These are phyloP conservation scores for Macrocentrus cingulum DNA, from an alignment of 1,140 invertebrate species.

Conservation along the genomic window DNA sequence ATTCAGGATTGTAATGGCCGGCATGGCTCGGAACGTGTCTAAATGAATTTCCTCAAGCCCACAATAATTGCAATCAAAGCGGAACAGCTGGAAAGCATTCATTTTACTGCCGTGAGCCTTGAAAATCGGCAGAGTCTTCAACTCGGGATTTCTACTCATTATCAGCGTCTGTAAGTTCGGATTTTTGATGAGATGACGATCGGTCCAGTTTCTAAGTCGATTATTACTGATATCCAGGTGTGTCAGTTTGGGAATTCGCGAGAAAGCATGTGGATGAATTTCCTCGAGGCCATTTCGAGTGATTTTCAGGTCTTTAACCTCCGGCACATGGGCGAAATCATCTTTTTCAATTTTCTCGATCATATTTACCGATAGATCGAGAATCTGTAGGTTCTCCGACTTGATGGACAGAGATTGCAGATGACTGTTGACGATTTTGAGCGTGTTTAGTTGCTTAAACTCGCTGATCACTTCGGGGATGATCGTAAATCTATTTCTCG, in stretches of 20 bases:
- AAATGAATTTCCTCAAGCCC: conserved; percentile 65
- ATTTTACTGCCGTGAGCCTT: conserved; percentile 39
- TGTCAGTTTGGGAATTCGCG: conserved; percentile 62
- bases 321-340: conserved; percentile 65
- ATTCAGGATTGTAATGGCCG: conserved; percentile 65
- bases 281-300: conserved; percentile 64
- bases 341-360: conserved; percentile 65
- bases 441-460: conserved; percentile 63
- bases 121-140: conserved; percentile 63
- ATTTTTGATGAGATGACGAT: conserved; percentile 68
- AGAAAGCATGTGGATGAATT: not conserved
- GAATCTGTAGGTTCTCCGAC: conserved; percentile 62
- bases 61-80: conserved; percentile 69
- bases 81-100: conserved; percentile 61
- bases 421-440: conserved; percentile 52
- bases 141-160: conserved; percentile 66
- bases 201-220: conserved; percentile 63
- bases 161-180: conserved; percentile 67
- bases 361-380: conserved; percentile 67
- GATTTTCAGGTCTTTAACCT: conserved; percentile 65
- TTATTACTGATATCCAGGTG: conserved; percentile 71
- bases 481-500: conserved; percentile 63
- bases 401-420: conserved; percentile 56
- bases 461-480: conserved; percentile 64
- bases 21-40: conserved; percentile 68